Evolutionary conservation across 2,888 invertebrate species (phyloP), one percentile per base, ranked within the genome.

Genomic region (Dugesia japonica): DNA sequence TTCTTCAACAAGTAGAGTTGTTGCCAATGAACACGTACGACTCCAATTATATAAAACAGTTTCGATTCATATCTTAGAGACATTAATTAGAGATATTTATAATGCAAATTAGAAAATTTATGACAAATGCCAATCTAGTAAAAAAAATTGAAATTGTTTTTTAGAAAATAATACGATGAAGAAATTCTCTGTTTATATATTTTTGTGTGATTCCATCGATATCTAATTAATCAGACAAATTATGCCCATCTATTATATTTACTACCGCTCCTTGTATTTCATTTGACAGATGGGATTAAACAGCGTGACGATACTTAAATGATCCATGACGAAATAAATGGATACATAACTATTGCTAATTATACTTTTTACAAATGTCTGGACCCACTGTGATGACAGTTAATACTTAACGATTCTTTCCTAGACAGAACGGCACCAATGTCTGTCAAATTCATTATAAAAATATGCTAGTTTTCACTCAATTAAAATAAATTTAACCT

Each of bases 301-400:
- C 56, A 56, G 56, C 56, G 23, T 56, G 56, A 56, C 56, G 56
- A 56, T 56, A 13, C 56, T n/a, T 56, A 56, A 56, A 56, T n/a
- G n/a, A 56, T 56, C 56, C 56, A 7, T 56, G 56, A 56, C n/a
- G 56, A 56, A 56, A 4, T 56, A 7, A 56, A 56, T 56, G 56
- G 56, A 56, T 56, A n/a, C 20, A 56, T 56, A 56, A 23, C 56
- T 56, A n/a, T 9, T 56, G 23, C 56, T 56, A 56, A 56, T 56
- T 56, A 56, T 56, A 56, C 56, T 56, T 56, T 38, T 38, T 38
- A 38, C 56, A 56, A n/a, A 56, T 56, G 56, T 56, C 56, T 56
- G 56, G 56, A 56, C 56, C 56, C 56, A 56, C 56, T 56, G 56
- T 56, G 56, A 56, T 56, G 56, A 56, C 56, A 56, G 56, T 56